phyloP scores from a whole-genome alignment of 2,797 vertebrate genomes.

The Thunnus albacares region DNA sequence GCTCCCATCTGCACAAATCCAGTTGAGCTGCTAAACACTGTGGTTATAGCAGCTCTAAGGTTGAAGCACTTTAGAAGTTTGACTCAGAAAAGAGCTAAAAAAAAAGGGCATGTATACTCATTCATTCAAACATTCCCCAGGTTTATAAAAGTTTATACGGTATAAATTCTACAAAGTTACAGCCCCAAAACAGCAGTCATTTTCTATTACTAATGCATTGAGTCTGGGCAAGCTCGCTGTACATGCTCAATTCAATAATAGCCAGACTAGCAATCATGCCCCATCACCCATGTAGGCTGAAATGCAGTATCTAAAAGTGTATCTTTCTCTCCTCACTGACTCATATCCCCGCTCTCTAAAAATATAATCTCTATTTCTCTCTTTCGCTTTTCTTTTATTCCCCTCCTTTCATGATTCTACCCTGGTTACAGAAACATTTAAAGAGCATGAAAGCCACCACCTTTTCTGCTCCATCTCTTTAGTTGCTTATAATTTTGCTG shows the following conservation, averaged over 20 bases:
- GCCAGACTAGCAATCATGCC: constrained; percentile 10
- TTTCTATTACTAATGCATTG: background rate
- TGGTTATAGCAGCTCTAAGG: background rate
- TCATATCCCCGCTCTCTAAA: constrained; percentile 9
- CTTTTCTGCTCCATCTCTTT: background rate
- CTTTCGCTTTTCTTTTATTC: background rate
- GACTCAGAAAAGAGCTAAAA: background rate
- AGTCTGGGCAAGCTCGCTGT: background rate
- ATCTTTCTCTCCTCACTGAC: background rate
- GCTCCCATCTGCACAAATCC: background rate
- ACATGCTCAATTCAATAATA: background rate
- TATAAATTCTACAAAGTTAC: background rate
- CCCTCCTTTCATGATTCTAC: background rate
- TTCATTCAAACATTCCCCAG: background rate
- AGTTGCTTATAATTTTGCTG: background rate
- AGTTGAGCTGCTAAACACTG: background rate
- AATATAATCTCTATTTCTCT: constrained; percentile 8
- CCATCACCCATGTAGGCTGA: background rate
- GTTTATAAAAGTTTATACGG: constrained; percentile 1
- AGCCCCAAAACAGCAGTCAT: background rate
- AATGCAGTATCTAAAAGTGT: constrained; percentile 5
- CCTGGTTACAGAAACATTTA: background rate
- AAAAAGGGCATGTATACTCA: background rate
- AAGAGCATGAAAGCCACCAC: background rate
- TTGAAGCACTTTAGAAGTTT: background rate